These are phyloP conservation scores for Clupea harengus DNA, from an alignment of 2,113 vertebrate species.

Conservation along the genomic window DNA sequence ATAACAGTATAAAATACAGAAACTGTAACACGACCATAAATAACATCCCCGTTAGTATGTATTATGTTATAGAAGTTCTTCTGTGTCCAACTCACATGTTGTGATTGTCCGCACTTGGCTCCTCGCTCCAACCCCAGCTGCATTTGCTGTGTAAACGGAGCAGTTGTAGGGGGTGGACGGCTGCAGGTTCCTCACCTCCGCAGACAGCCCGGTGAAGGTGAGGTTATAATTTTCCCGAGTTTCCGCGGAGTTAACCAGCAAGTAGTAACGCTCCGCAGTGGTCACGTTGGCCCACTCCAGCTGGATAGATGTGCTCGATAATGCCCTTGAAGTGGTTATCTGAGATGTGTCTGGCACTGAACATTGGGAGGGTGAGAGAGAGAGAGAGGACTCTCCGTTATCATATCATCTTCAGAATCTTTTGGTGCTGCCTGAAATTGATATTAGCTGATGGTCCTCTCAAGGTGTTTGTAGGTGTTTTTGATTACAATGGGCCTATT, in stretches of 20 bases:
- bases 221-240: slow-evolving; percentile 36
- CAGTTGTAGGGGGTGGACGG: slow-evolving; percentile 62
- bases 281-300: slow-evolving; percentile 59
- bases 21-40: not conserved
- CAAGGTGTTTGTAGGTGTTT: not conserved
- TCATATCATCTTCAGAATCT: slow-evolving; percentile 11
- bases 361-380: not conserved
- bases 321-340: slow-evolving; percentile 42
- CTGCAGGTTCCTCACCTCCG: slow-evolving; percentile 52
- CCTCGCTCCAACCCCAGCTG: slow-evolving; percentile 56
- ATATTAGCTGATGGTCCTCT: not conserved
- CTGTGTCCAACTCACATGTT: slow-evolving; percentile 65
- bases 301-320: slow-evolving; percentile 62
- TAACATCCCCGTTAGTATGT: not conserved
- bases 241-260: slow-evolving; percentile 50
- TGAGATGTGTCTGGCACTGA: slow-evolving; percentile 65
- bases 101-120: slow-evolving; percentile 66
- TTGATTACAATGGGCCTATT: not conserved
- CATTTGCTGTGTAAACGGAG: slow-evolving; percentile 64
- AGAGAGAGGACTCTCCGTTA: not conserved
- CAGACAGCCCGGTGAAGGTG: slow-evolving; percentile 37
- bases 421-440: not conserved
- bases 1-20: not conserved
- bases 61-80: not conserved
- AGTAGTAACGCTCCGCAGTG: slow-evolving; percentile 57